Evolutionary conservation across 2,888 invertebrate species (phyloP), one percentile per base, ranked within the genome.

Genomic region (Tipula confusa): DNA sequence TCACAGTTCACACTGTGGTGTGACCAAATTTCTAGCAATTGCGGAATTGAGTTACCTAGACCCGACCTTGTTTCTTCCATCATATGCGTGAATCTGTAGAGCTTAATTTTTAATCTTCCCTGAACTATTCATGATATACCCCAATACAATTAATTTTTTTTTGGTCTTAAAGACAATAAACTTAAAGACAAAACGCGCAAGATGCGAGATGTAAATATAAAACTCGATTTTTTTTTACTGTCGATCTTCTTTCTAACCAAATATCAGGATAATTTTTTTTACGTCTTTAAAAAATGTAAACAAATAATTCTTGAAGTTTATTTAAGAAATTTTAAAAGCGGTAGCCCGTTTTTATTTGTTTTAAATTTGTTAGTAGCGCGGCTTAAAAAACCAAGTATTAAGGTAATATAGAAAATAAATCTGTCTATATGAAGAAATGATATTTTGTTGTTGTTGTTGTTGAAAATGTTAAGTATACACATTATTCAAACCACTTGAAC

Each of bases 271-370:
- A 24, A 9, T 64, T 18, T 64, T 64, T 15, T 33, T 82, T 31
- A 18, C 33, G 15, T 33, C 82, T 82, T 82, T 31, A 80, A 29
- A 80, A 29, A n/a, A 80, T 29, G n/a, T n/a, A 79, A 24, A 79
- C 18, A 64, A 64, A 28, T 13, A 28, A 2, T 31, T 43, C 24
- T 64, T 64, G 28, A 80, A 80, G 31, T 80, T 80, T 80, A 11
- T 29, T 80, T 82, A 82, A 82, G 28, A 36, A 82, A 82, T 43
- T 83, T 83, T 29, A 83, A 83, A 83, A 83, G 83, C 83, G 83
- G 83, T 83, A 83, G 83, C 83, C 83, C 83, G 83, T 83, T 83
- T 83, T 43, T 83, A 83, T 83, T 83, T 83, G 18, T 83, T 83
- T 83, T 48, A 48, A 64, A 83, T 83, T 83, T 48, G 83, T 83